Conservation (phyloP, 2,888 invertebrate genomes). For the Mythimna loreyi region DNA sequence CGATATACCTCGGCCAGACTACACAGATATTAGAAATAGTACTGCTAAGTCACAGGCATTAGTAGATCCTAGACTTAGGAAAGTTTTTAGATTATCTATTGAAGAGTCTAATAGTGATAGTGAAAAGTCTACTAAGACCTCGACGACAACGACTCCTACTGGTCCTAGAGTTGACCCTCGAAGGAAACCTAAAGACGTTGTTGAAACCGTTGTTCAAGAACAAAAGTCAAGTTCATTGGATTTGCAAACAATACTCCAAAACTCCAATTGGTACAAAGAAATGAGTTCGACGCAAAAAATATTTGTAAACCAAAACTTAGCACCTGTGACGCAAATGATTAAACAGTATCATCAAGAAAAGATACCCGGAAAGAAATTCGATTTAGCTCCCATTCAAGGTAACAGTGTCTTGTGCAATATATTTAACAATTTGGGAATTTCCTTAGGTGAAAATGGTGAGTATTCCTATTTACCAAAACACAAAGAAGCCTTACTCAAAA, state of each 20-base stretch:
- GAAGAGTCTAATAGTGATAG: slow-evolving; percentile 92
- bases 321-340: slow-evolving; percentile 91
- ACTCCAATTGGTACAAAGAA: slow-evolving; percentile 93
- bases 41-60: slow-evolving; percentile 93
- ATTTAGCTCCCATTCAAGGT: slow-evolving; percentile 87
- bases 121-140: slow-evolving; percentile 81
- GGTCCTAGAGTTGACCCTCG: slow-evolving; percentile 87
- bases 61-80: slow-evolving; percentile 94
- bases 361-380: slow-evolving; percentile 88
- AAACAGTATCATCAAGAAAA: slow-evolving; percentile 92
- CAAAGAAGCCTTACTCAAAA: slow-evolving; percentile 86
- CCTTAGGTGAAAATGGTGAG: slow-evolving; percentile 91
- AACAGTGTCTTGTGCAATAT: slow-evolving; percentile 91
- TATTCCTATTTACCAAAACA: slow-evolving; percentile 87
- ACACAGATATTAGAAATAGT: slow-evolving; percentile 93
- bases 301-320: slow-evolving; percentile 93
- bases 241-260: slow-evolving; percentile 92
- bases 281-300: slow-evolving; percentile 94
- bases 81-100: slow-evolving; percentile 93
- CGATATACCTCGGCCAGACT: slow-evolving; percentile 94
- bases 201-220: slow-evolving; percentile 74
- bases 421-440: slow-evolving; percentile 91
- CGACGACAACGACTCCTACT: slow-evolving; percentile 67
- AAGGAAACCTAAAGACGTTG: slow-evolving; percentile 84
- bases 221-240: slow-evolving; percentile 85